These are phyloP conservation scores for Sternotherus odoratus DNA, from an alignment of 2,797 vertebrate genomes.

Conservation along the genomic window DNA sequence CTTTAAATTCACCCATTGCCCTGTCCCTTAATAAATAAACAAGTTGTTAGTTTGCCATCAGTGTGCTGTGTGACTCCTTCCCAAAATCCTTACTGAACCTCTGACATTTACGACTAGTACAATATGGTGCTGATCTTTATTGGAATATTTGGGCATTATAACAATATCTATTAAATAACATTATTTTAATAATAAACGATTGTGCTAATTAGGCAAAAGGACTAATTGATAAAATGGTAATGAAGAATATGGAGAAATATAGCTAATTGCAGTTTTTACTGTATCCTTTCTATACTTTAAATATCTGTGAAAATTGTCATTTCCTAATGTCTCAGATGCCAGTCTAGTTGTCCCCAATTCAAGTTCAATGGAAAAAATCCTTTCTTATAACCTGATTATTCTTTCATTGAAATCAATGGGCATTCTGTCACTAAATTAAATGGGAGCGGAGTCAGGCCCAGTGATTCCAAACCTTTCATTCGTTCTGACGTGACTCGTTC, in stretches of 20 bases:
- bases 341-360: not conserved
- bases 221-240: not conserved
- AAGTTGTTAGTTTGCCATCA: too few relatives aligned
- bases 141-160: not conserved
- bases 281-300: not conserved
- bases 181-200: not conserved
- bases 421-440: not conserved
- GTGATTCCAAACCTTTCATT: not conserved
- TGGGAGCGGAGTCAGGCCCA: not conserved
- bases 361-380: not conserved
- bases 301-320: constrained; percentile 13
- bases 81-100: too few relatives aligned
- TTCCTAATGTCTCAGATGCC: not conserved
- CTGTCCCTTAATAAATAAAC: too few relatives aligned
- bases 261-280: not conserved
- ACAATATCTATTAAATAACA: not conserved
- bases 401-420: not conserved
- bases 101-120: too few relatives aligned
- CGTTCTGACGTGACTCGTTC: not conserved
- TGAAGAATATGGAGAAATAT: not conserved
- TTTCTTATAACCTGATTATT: not conserved
- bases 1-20: too few relatives aligned
- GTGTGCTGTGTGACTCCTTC: too few relatives aligned
- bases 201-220: not conserved
- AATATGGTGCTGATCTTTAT: not conserved